phyloP scores from a whole-genome alignment of 2,888 invertebrate genomes.

The Ischnus inquisitorius region DNA sequence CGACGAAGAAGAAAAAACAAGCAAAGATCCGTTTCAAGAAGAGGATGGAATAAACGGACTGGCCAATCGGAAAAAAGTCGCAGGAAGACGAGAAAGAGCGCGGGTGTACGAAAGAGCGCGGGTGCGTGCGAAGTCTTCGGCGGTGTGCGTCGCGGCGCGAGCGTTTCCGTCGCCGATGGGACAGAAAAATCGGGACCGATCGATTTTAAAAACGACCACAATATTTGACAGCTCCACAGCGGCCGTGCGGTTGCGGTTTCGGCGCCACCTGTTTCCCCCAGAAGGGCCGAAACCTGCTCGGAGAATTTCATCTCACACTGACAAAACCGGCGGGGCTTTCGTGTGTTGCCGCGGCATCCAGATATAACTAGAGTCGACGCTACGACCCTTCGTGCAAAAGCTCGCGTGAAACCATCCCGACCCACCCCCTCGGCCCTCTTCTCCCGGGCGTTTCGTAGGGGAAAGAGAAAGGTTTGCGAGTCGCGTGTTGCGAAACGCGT shows the following conservation, averaged over 20 bases:
- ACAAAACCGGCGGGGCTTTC: constrained; percentile 62
- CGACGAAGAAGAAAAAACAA: background rate
- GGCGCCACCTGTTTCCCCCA: constrained; percentile 83
- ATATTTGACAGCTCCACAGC: constrained; percentile 84
- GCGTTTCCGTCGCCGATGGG: constrained; percentile 7
- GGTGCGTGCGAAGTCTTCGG: constrained; percentile 20
- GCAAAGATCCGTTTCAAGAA: background rate
- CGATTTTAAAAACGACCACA: constrained; percentile 84
- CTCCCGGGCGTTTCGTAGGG: constrained; percentile 51
- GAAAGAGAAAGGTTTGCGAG: constrained; percentile 59
- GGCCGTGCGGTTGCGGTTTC: constrained; percentile 79
- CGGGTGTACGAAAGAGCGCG: constrained; percentile 19
- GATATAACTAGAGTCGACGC: constrained; percentile 58
- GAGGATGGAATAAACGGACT: background rate
- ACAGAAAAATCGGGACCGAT: constrained; percentile 78
- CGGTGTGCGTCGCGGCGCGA: constrained; percentile 20
- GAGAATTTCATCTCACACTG: constrained; percentile 65
- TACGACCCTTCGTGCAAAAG: constrained; percentile 66
- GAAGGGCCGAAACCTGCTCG: constrained; percentile 37
- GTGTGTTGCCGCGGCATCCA: constrained; percentile 33
- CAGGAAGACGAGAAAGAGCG: constrained; percentile 9
- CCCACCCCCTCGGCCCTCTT: no score
- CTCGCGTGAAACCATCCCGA: constrained; percentile 58
- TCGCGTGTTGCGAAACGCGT: constrained; percentile 68
- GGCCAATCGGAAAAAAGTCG: background rate